These are phyloP conservation scores for Hirudinaria manillensis DNA, from an alignment of 2,888 invertebrate species.

Conservation along the genomic window DNA sequence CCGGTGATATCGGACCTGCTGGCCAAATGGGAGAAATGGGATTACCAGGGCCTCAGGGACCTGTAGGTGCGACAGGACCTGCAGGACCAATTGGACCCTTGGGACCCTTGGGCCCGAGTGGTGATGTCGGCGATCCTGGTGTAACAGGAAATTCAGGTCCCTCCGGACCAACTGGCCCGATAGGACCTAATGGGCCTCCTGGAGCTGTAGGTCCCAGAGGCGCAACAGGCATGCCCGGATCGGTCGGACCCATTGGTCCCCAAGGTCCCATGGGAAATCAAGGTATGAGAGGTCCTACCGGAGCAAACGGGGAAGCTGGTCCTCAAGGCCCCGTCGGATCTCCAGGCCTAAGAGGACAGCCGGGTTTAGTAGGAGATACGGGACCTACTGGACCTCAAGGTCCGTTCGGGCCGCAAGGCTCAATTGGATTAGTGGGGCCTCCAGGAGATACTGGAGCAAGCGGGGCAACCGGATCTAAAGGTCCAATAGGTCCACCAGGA, in stretches of 20 bases:
- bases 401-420: slow-evolving; percentile 35
- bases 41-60: slow-evolving; percentile 32
- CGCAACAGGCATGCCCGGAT: slow-evolving; percentile 28
- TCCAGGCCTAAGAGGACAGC: slow-evolving; percentile 33
- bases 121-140: slow-evolving; percentile 33
- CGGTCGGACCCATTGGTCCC: slow-evolving; percentile 21
- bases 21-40: slow-evolving; percentile 35
- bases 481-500: slow-evolving; percentile 40
- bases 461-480: slow-evolving; percentile 37
- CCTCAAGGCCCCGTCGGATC: slow-evolving; percentile 30
- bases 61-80: slow-evolving; percentile 27
- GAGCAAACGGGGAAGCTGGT: slow-evolving; percentile 24
- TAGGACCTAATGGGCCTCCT: slow-evolving; percentile 24
- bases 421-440: slow-evolving; percentile 37
- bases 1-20: slow-evolving; percentile 30
- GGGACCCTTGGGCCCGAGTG: slow-evolving; percentile 32
- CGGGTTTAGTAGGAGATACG: slow-evolving; percentile 32
- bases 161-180: slow-evolving; percentile 24
- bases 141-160: slow-evolving; percentile 29
- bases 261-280: slow-evolving; percentile 20
- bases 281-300: slow-evolving; percentile 29
- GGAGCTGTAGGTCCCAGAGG: slow-evolving; percentile 30
- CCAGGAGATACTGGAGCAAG: slow-evolving; percentile 35
- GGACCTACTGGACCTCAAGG: slow-evolving; percentile 36
- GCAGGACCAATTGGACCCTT: slow-evolving; percentile 35